These are phyloP conservation scores for Mobula hypostoma DNA, from an alignment of 2,113 vertebrate species.

Conservation along the genomic window DNA sequence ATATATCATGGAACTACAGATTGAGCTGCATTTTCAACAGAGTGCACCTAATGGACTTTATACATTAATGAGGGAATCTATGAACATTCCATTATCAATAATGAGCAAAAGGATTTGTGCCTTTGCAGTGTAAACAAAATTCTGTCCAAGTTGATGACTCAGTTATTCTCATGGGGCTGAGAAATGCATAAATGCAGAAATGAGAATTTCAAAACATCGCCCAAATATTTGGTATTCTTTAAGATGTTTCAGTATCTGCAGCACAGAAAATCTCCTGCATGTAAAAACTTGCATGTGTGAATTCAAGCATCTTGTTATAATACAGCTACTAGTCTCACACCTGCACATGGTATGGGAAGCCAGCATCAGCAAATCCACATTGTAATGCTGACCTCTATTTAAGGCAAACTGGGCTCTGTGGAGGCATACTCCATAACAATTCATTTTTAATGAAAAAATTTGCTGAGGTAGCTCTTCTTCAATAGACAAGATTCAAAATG, in stretches of 20 bases:
- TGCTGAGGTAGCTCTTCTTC: neutral
- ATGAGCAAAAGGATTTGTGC: neutral
- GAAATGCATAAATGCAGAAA: neutral
- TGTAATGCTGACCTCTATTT: neutral
- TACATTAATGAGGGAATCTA: neutral
- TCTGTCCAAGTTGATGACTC: neutral
- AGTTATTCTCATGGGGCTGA: neutral
- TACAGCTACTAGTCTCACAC: neutral
- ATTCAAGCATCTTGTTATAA: neutral
- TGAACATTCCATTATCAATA: neutral
- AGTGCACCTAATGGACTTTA: neutral
- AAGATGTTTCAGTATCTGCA: neutral
- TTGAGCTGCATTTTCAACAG: neutral
- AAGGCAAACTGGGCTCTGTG: neutral
- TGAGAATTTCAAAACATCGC: neutral
- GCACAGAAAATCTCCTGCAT: neutral
- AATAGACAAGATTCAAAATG: neutral
- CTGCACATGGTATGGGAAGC: neutral
- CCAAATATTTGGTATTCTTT: neutral
- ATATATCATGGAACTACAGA: neutral
- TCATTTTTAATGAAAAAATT: neutral
- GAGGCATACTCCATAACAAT: neutral
- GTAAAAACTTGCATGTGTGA: neutral
- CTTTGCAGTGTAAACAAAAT: neutral
- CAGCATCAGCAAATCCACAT: neutral